phyloP scores from a whole-genome alignment of 2,888 invertebrate genomes.

The Cantharis rustica region DNA sequence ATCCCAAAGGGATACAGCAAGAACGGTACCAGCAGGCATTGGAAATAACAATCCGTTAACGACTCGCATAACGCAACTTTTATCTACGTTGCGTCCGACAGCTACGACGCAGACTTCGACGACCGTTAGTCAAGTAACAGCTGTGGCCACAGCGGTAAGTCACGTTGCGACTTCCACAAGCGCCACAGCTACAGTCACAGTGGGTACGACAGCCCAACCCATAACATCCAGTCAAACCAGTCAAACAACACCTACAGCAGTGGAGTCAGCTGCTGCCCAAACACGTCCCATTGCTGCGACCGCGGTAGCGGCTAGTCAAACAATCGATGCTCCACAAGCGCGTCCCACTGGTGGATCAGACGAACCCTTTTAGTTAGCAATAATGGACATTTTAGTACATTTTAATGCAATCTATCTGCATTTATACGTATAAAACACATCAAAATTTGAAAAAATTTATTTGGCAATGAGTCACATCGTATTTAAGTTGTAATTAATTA shows the following conservation, averaged over 20 bases:
- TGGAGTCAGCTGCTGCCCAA: conserved; percentile 51
- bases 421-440: neutral
- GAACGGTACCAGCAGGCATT: conserved; percentile 57
- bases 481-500: conserved; percentile 12
- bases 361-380: conserved; percentile 21
- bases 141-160: conserved; percentile 20
- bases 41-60: conserved; percentile 41
- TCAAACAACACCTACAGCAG: conserved; percentile 50
- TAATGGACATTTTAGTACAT: conserved; percentile 3
- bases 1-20: conserved; percentile 59
- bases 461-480: neutral
- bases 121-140: conserved; percentile 40
- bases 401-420: neutral
- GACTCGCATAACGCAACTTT: conserved; percentile 47
- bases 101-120: conserved; percentile 54
- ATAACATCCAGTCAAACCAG: conserved; percentile 52
- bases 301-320: conserved; percentile 42
- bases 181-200: conserved; percentile 53
- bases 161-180: conserved; percentile 57
- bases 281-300: conserved; percentile 33
- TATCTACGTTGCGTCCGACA: conserved; percentile 51
- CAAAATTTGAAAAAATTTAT: neutral
- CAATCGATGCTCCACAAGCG: conserved; percentile 40
- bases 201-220: conserved; percentile 52
- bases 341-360: conserved; percentile 52